phyloP scores from a whole-genome alignment of 1,140 invertebrate species.

The Panagrolaimus sp. region DNA sequence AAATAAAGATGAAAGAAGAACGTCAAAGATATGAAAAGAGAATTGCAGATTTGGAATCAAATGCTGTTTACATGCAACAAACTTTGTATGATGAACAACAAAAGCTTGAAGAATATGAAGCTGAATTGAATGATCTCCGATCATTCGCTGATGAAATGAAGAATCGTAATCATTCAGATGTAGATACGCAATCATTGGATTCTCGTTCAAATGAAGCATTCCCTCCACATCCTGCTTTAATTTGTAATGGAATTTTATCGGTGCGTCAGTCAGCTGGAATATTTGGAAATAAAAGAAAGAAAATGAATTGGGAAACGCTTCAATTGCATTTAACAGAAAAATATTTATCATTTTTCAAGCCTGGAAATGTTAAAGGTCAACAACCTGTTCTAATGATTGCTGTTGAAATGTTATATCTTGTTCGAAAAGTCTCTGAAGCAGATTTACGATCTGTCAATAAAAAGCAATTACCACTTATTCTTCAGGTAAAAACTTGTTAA shows the following conservation, averaged over 20 bases:
- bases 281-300: background rate
- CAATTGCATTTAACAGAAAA: background rate
- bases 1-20: conserved; percentile 17
- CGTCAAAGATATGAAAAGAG: background rate
- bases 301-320: background rate
- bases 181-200: background rate
- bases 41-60: background rate
- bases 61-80: background rate
- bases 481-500: background rate
- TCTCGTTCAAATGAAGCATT: background rate
- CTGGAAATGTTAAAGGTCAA: background rate
- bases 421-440: conserved; percentile 1
- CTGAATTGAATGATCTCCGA: background rate
- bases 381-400: background rate
- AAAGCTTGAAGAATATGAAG: background rate
- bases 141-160: conserved; percentile 10
- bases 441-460: conserved; percentile 11
- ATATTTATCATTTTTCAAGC: background rate
- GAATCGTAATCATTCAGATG: conserved; percentile 1
- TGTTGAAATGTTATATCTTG: conserved; percentile 1
- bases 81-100: conserved; percentile 9
- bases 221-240: background rate
- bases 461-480: background rate
- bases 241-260: background rate
- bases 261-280: background rate